Percentiles rank a stretch among this genome's conserved stretches.
These are phyloP conservation scores for Chromis chromis DNA, from an alignment of 2,797 vertebrate genomes.

Conservation along the genomic window DNA sequence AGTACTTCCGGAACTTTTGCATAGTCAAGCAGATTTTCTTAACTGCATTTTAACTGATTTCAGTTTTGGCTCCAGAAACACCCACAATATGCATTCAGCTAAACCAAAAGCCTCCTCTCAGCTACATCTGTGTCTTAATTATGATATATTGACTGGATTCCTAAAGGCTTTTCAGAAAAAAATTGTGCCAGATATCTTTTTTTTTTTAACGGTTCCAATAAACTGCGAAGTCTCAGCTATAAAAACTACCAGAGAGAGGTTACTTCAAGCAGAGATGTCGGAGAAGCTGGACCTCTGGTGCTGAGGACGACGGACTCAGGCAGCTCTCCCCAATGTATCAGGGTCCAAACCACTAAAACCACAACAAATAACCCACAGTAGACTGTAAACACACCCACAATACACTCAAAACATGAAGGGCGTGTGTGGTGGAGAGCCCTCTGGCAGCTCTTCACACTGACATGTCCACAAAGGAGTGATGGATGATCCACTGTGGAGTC, in stretches of 20 bases:
- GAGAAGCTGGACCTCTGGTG: slow-evolving; percentile 19
- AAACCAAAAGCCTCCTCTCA: not conserved
- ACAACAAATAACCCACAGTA: slow-evolving; percentile 46
- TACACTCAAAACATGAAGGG: slow-evolving; percentile 47
- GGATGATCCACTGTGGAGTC: slow-evolving; percentile 59
- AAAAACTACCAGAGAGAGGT: slow-evolving; percentile 20
- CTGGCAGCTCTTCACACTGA: slow-evolving; percentile 68
- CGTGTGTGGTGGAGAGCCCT: slow-evolving; percentile 41
- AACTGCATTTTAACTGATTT: too few relatives aligned
- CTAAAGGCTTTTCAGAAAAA: slow-evolving; percentile 13
- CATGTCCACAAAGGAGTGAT: slow-evolving; percentile 71
- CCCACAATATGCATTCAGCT: too few relatives aligned
- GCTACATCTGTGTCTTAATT: too few relatives aligned
- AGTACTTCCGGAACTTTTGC: not conserved
- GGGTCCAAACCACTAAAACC: slow-evolving; percentile 27
- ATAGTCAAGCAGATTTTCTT: not conserved
- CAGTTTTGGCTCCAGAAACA: slow-evolving; percentile 1
- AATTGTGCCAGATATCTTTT: slow-evolving; percentile 25
- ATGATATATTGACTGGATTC: slow-evolving; percentile 7
- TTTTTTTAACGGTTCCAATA: slow-evolving; percentile 6
- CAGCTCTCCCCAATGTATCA: slow-evolving; percentile 21
- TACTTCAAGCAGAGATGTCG: slow-evolving; percentile 16
- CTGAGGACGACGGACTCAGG: not conserved
- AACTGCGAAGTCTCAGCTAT: slow-evolving; percentile 2
- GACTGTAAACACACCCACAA: slow-evolving; percentile 55